Base-by-base conservation (phyloP, 1,140 invertebrate species). In the Atta texana region DNA sequence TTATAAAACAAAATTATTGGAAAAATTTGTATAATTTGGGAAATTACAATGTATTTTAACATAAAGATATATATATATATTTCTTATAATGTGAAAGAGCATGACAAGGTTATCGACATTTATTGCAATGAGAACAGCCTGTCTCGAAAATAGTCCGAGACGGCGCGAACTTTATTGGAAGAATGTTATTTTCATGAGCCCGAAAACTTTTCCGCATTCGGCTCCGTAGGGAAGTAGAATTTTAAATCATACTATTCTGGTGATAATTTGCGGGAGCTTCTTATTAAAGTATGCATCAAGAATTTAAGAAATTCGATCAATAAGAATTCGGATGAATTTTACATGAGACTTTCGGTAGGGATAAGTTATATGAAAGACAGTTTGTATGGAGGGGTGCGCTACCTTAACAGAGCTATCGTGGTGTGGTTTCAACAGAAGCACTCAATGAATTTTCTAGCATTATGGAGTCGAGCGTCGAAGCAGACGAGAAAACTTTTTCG, bases 371-470 rank as follows among this genome's bases (percentile, higher is more conserved):
- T 57, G 66, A 74, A 75, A 74, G 55, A 59, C 69, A 63, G 80
- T 74, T 84, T 82, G 64, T 49, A 21, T 68, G 55, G 28, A 75
- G 39, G 39, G 39, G 39, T 74, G 55, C 21, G 53, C 69, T 59
- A 14, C 69, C 24, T 61, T 82, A 59, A 14, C 64, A 34, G 64
- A 39, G 12, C 18, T 55, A 28, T n/a, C 21, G 18, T 72, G 14
- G 24, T 24, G 51, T 16, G 66, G 39, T 21, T 51, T 28, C 28
- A 12, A 69, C 53, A 39, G 44, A 69, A 75, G 82, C 55, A 12
- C 74, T 80, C 74, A 81, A 89, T 89, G 75, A 89, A 89, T 89
- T 89, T 89, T 55, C 18, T 31, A 75, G 34, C 44, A 39, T 63
- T 88, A 63, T 51, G 51, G 24, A 51, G 24, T 63, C 21, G 31